Percentiles rank a stretch among this genome's conserved stretches.
These are phyloP conservation scores for Rhimphoctona megacephalus DNA, from an alignment of 2,888 invertebrate genomes.

Conservation along the genomic window DNA sequence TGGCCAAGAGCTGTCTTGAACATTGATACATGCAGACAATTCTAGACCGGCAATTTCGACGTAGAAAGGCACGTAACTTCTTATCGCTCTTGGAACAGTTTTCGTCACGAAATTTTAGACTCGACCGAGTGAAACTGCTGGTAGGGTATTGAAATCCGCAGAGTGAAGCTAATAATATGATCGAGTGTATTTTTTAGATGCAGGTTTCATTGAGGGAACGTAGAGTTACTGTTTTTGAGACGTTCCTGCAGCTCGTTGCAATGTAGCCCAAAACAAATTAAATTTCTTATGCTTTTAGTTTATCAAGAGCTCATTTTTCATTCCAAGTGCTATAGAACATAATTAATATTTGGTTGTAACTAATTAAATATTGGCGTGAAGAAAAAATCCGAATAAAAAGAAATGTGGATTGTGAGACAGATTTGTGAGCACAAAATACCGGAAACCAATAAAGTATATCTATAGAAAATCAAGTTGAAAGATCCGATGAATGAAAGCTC, in stretches of 20 bases:
- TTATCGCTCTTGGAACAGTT: constrained; percentile 35
- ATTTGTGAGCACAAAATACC: no score
- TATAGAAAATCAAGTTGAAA: not conserved
- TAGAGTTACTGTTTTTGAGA: no score
- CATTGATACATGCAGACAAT: constrained; percentile 6
- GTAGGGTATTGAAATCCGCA: not conserved
- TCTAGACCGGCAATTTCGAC: not conserved
- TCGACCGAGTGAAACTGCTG: not conserved
- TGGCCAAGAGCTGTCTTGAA: not conserved
- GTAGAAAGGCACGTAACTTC: not conserved
- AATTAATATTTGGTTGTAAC: no score
- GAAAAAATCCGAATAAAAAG: not conserved
- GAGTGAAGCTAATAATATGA: not conserved
- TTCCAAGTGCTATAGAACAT: no score
- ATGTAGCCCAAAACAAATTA: not conserved
- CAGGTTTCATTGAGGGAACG: no score
- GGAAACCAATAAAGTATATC: not conserved
- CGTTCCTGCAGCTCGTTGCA: not conserved
- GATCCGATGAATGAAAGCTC: not conserved
- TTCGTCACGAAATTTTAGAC: not conserved
- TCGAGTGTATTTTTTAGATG: not conserved
- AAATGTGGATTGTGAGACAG: not conserved
- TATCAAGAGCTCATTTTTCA: no score
- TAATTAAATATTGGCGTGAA: not conserved
- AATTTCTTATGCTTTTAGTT: no score